phyloP scores from a whole-genome alignment of 2,797 vertebrate genomes.

The Sciurus vulgaris region DNA sequence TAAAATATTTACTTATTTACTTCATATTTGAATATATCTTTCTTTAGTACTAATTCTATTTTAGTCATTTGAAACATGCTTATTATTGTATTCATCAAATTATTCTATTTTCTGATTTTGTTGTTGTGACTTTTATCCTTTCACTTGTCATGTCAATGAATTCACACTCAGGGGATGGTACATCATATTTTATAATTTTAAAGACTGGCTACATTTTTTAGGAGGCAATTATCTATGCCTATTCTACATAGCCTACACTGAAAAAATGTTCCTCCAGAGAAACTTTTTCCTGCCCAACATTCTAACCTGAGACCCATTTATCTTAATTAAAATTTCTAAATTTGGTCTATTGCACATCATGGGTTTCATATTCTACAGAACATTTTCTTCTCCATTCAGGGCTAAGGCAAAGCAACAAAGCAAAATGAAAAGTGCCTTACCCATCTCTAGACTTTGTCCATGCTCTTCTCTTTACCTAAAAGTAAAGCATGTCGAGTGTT shows the following conservation, averaged over 20 bases:
- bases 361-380: background rate
- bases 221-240: background rate
- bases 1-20: conserved; percentile 20
- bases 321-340: conserved; percentile 10
- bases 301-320: background rate
- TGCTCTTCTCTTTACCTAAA: background rate
- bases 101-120: background rate
- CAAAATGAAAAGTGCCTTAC: background rate
- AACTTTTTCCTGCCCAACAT: background rate
- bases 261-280: background rate
- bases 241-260: background rate
- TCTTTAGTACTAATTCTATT: background rate
- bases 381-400: background rate
- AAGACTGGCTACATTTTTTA: background rate
- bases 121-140: background rate
- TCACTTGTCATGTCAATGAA: background rate
- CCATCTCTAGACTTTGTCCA: background rate
- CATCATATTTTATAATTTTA: background rate
- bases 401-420: background rate
- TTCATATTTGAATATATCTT: conserved; percentile 6
- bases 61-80: background rate
- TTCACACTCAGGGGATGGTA: background rate
- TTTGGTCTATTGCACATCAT: background rate
- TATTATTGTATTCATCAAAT: background rate
- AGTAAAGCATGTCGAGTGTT: background rate